Base-by-base conservation (phyloP, 2,888 invertebrate species). In the Aleiodes leptofemur region DNA sequence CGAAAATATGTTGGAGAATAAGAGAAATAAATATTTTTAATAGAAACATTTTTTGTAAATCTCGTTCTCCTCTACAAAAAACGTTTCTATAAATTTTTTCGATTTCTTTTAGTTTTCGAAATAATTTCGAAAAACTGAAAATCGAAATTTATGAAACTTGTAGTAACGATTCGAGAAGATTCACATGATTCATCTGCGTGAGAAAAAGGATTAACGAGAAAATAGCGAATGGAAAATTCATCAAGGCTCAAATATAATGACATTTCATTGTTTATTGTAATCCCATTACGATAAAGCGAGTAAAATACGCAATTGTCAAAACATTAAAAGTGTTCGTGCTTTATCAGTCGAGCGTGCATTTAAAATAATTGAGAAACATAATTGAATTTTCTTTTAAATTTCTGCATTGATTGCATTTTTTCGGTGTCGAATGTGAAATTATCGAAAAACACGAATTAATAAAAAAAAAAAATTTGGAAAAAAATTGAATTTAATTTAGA, bases 401-500 rank as follows among this genome's bases (percentile, higher is more conserved):
- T 43, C 43, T 43, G 43, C 43, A 9, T 43, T 3, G 9, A 43
- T 9, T 9, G 43, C 43, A 38, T 5, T 38, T 38, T 38, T 38
- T 3, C 1, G 3, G 38, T 7, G 38, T 38, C 5, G 38, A 38
- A 38, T 38, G 8, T 38, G 8, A 38, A 38, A 38, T 38, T 38
- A 38, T 38, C 2, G 8, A 38, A 38, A 38, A 38, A 8, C 38
- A 38, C 38, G 4, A 38, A 38, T 7, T 38, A 38, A 38, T 38
- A 2, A 7, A 11, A 53, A 53, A 53, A 53, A 53, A 53, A 43
- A 51, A 38, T 31, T 51, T 72, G 55, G n/a, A 53, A 1, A 53
- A 43, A 51, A 38, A 51, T 51, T 72, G 55, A 66, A 53, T 59
- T 64, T 64, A 34, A 34, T 59, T 29, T 14, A 13, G 34, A 69